Percentiles rank a stretch among this genome's conserved stretches.
phyloP scores from a whole-genome alignment of 2,797 vertebrate genomes.

The Silurus lanzhouensis region DNA sequence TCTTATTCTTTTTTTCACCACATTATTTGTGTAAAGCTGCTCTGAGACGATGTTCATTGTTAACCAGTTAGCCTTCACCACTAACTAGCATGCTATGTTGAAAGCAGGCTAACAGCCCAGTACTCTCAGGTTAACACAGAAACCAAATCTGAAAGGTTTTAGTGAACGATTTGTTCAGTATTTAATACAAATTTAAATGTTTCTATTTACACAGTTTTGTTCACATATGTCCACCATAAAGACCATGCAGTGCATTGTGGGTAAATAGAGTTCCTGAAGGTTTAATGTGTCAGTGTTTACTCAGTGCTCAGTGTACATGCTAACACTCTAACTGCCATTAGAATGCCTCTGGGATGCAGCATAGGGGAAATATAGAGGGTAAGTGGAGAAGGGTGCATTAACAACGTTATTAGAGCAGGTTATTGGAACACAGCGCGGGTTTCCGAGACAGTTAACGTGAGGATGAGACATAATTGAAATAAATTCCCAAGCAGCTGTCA shows the following conservation, averaged over 20 bases:
- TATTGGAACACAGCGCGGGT: slow-evolving; percentile 16
- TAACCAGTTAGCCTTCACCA: not conserved
- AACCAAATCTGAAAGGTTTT: not conserved
- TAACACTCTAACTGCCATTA: not conserved
- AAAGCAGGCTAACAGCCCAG: not conserved
- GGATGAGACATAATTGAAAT: slow-evolving; percentile 56
- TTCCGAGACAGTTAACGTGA: slow-evolving; percentile 3
- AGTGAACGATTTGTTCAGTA: too few species aligned
- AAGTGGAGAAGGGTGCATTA: not conserved
- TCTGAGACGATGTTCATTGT: not conserved
- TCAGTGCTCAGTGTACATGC: not conserved
- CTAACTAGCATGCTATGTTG: not conserved
- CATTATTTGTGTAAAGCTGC: too few species aligned
- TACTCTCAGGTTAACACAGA: not conserved
- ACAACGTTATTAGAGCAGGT: slow-evolving; percentile 17
- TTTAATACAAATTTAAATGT: not conserved
- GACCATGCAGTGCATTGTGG: not conserved
- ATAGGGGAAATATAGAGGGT: not conserved
- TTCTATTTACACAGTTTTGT: not conserved
- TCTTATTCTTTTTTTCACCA: too few species aligned
- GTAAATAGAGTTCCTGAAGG: not conserved
- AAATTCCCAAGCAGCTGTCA: slow-evolving; percentile 54
- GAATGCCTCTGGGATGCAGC: not conserved
- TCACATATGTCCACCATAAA: not conserved
- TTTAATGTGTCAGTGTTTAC: not conserved